Percentiles rank a stretch among this genome's conserved stretches.
phyloP scores from a whole-genome alignment of 2,888 invertebrate species.

The Adelphocoris suturalis region DNA sequence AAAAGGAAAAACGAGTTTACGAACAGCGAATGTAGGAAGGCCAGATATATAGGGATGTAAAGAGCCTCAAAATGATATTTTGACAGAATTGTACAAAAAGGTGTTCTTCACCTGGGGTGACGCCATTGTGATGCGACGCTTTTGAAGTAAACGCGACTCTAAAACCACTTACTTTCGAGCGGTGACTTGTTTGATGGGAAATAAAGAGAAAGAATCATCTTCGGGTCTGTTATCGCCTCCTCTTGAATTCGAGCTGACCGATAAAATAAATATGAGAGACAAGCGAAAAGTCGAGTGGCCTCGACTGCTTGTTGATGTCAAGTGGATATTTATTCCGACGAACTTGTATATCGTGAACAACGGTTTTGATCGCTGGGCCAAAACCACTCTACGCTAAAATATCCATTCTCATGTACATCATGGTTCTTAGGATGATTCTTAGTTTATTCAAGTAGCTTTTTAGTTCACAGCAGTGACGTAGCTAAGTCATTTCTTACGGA shows the following conservation, averaged over 20 bases:
- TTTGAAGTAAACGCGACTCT: not conserved
- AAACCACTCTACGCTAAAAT: not conserved
- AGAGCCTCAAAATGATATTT: not conserved
- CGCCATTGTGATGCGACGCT: not conserved
- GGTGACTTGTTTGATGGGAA: not conserved
- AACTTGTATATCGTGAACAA: not conserved
- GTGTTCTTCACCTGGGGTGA: not conserved
- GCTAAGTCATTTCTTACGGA: too few relatives aligned
- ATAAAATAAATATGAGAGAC: slow-evolving; percentile 35
- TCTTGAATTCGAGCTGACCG: slow-evolving; percentile 39
- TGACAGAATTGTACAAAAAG: not conserved
- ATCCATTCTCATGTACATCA: too few relatives aligned
- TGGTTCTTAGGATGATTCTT: too few relatives aligned
- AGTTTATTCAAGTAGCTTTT: too few relatives aligned
- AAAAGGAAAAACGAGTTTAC: not conserved
- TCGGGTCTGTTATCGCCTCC: not conserved
- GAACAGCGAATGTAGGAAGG: not conserved
- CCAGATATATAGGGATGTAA: not conserved
- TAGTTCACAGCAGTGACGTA: too few relatives aligned
- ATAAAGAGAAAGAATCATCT: not conserved
- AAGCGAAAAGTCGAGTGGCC: not conserved
- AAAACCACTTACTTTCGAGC: slow-evolving; percentile 15
- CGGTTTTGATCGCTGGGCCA: not conserved
- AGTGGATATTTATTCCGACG: slow-evolving; percentile 18
- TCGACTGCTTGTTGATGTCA: not conserved